Evolutionary conservation across 1,140 invertebrate species (phyloP), one percentile per base, ranked within the genome.

Genomic region (Calycopis cecrops): DNA sequence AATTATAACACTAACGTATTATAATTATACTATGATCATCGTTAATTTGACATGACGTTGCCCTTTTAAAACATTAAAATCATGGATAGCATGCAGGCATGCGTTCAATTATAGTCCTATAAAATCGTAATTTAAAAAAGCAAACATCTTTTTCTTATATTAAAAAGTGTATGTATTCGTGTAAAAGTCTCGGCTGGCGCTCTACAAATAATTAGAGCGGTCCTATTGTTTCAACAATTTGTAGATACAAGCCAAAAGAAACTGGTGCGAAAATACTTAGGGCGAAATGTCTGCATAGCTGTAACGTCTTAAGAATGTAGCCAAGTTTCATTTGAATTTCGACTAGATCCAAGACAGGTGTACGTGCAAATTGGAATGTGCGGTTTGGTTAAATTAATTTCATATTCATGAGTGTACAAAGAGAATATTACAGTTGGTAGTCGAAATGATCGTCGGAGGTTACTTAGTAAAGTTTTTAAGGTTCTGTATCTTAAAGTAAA

Each of bases 211-310:
- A 38, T 38, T 38, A 38, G 12, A 38, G 9, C 37, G 9, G 37
- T 38, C 37, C 37, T 38, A 38, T 38, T 38, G 37, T 38, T 38
- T 38, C 37, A 38, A 38, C 37, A 38, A 38, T 38, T 38, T 38
- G 37, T 38, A 38, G 37, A 38, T 38, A 38, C 37, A 38, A 38
- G 37, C 37, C 37, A 38, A 38, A 38, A 38, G 37, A 38, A 38
- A 38, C 37, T 38, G 37, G 37, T 38, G 37, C 37, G n/a, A 38
- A 38, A 38, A 38, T 38, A 38, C 37, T 38, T 38, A 38, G 37
- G 3, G 37, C 9, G 9, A 38, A 38, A n/a, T 9, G 37, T 38
- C 37, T 38, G 37, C 37, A 38, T 9, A 38, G 3, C 9, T 38
- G 2, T 38, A 38, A 8, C 37, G 9, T 38, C 37, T 38, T 38